Evolutionary conservation across 2,113 vertebrate genomes (phyloP), one percentile per base, ranked within the genome.

Genomic region (Chascanopsetta lugubris): DNA sequence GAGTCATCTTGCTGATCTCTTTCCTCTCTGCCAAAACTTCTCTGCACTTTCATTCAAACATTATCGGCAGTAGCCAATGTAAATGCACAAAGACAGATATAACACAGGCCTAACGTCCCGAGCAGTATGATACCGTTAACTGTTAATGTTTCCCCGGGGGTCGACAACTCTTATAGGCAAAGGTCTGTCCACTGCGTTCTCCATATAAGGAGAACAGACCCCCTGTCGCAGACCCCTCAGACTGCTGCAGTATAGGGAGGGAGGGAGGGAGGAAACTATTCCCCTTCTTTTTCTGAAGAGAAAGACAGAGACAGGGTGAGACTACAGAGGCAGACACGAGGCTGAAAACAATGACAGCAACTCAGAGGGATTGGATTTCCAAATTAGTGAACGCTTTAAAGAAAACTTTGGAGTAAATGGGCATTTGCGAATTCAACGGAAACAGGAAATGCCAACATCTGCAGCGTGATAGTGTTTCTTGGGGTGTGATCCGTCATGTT

Each of bases 371-470:
- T n/a, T 71, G 43, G 51, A 55, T 67, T 82, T 56, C 53, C 82
- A 55, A 82, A 86, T 88, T 87, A 90, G 58, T 69, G 65, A 58
- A 60, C 8, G 20, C 29, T 60, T 61, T 79, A 34, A 76, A 77
- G 79, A 67, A 64, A 78, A 72, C 48, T n/a, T 72, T 75, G 59
- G 30, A 40, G 74, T 88, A 89, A 91, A 91, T 86, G 90, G 12
- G 68, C 54, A 79, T 75, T 72, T 77, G 45, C 53, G 61, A 30
- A 78, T 85, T 80, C 66, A 72, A 72, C 75, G 83, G 49, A 79
- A 70, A 81, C 86, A 89, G 85, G 75, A 92, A 90, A 91, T 85
- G 74, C 76, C 82, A 68, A 60, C 79, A 79, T 67, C 74, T 75
- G 54, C 65, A 56, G 22, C 53, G 42, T 32, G 57, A 46, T 60